Conservation (phyloP, 1,140 invertebrate species). For the Orussus abietinus region DNA sequence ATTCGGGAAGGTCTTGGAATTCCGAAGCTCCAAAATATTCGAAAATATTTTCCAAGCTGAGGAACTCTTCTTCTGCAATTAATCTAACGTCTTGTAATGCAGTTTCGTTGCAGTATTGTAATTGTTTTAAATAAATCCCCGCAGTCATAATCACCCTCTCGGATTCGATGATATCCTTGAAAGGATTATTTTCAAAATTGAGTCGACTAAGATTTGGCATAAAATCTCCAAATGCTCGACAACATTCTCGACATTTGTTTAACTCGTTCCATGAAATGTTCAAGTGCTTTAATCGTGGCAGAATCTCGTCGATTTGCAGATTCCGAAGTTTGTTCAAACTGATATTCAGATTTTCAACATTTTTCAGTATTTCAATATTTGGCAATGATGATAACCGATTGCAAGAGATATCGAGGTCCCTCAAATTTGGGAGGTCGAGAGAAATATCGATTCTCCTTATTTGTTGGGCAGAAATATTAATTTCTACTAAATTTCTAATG, state of each 20-base stretch:
- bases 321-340: constrained; percentile 19
- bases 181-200: constrained; percentile 20
- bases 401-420: constrained; percentile 18
- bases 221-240: constrained; percentile 15
- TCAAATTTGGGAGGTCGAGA: constrained; percentile 15
- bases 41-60: not conserved
- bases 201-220: constrained; percentile 14
- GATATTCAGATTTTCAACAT: constrained; percentile 14
- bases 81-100: constrained; percentile 2
- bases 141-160: constrained; percentile 5
- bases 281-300: constrained; percentile 12
- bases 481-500: constrained; percentile 10
- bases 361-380: constrained; percentile 14
- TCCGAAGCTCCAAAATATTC: too few relatives aligned
- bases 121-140: constrained; percentile 3
- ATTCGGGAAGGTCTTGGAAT: too few relatives aligned
- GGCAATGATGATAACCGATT: constrained; percentile 19
- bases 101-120: constrained; percentile 15
- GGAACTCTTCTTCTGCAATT: constrained; percentile 8
- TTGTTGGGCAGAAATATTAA: constrained; percentile 15
- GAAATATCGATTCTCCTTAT: constrained; percentile 13
- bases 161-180: constrained; percentile 17
- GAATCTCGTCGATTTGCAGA: constrained; percentile 7
- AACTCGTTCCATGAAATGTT: constrained; percentile 24
- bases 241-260: constrained; percentile 6